phyloP scores from a whole-genome alignment of 1,140 invertebrate species.

The Atta texana region DNA sequence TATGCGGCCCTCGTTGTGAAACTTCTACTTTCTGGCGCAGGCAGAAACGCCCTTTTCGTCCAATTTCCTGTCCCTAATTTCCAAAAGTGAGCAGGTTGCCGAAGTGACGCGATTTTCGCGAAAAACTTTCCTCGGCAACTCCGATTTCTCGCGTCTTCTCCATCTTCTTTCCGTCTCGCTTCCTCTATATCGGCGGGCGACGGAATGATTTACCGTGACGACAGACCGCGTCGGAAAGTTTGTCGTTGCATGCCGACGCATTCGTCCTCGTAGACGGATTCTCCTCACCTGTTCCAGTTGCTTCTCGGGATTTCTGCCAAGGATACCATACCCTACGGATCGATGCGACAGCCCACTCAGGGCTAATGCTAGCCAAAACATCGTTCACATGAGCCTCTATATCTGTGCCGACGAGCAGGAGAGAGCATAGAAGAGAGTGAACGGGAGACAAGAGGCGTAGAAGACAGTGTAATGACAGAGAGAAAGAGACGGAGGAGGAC shows the following conservation, averaged over 20 bases:
- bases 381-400: conserved; percentile 52
- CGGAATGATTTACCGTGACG: conserved; percentile 60
- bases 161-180: not conserved
- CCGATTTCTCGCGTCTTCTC: conserved; percentile 51
- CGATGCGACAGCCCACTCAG: conserved; percentile 39
- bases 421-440: not conserved
- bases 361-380: conserved; percentile 72
- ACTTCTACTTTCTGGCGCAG: conserved; percentile 41
- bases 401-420: conserved; percentile 10
- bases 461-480: not conserved
- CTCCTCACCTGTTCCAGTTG: conserved; percentile 68
- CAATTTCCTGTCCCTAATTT: conserved; percentile 60
- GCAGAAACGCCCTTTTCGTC: conserved; percentile 42
- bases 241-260: conserved; percentile 57
- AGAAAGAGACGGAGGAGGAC: not conserved
- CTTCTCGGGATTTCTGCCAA: conserved; percentile 71
- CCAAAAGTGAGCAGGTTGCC: conserved; percentile 53
- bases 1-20: conserved; percentile 29
- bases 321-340: conserved; percentile 55
- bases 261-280: conserved; percentile 65
- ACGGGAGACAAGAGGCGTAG: not conserved
- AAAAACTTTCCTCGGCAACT: conserved; percentile 57
- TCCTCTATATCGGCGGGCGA: conserved; percentile 25
- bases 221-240: conserved; percentile 62
- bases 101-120: conserved; percentile 62